Evolutionary conservation across 2,888 invertebrate genomes (phyloP).

Genomic region (Ophioninae sp.): DNA sequence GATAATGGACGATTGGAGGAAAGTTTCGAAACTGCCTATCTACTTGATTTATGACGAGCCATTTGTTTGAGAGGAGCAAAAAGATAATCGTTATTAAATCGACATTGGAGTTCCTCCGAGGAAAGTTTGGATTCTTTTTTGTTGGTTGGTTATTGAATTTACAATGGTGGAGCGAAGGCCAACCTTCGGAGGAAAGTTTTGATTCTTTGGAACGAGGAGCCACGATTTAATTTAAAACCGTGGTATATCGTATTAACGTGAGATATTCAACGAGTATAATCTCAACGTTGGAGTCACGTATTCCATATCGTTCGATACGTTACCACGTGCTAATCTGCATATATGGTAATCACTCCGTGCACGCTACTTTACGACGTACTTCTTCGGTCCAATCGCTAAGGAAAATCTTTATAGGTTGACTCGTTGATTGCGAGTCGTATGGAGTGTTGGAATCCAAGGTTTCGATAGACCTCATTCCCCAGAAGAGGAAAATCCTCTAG

Average conservation of each 20-base stretch:
- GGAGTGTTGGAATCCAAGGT: not conserved
- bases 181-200: conserved; percentile 52
- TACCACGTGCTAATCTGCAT: conserved; percentile 39
- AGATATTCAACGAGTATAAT: not conserved
- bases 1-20: not conserved
- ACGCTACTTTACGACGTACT: conserved; percentile 22
- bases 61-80: conserved; percentile 22
- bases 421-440: not conserved
- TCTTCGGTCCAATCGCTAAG: not conserved
- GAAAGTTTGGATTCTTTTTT: conserved; percentile 36
- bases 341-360: conserved; percentile 34
- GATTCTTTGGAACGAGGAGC: conserved; percentile 59
- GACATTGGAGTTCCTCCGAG: conserved; percentile 17
- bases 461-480: not conserved
- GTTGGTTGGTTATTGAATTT: conserved; percentile 56
- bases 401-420: conserved; percentile 22
- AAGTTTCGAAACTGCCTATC: conserved; percentile 18
- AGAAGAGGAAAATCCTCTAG: too few species aligned
- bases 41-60: conserved; percentile 5
- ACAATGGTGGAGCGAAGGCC: conserved; percentile 46
- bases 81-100: conserved; percentile 30
- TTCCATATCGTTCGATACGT: conserved; percentile 11
- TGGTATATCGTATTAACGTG: conserved; percentile 29
- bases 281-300: conserved; percentile 16
- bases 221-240: conserved; percentile 52